These are phyloP conservation scores for Drosophila oshimai DNA, from an alignment of 1,140 invertebrate species.

Conservation along the genomic window DNA sequence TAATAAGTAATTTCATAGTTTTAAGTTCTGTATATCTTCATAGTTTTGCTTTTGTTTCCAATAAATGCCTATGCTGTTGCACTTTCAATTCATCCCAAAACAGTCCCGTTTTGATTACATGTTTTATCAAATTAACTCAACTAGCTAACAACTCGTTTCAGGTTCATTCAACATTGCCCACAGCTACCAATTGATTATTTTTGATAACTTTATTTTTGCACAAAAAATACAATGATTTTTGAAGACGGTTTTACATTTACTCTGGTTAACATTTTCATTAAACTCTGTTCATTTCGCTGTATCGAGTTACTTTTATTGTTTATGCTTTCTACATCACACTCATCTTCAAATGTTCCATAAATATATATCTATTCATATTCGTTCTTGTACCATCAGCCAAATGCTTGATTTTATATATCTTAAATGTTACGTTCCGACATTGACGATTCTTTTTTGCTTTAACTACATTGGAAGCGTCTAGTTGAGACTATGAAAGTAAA, in stretches of 20 bases:
- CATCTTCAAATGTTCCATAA: constrained; percentile 44
- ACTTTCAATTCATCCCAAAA: constrained; percentile 56
- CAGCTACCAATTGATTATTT: constrained; percentile 35
- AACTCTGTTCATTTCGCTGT: constrained; percentile 70
- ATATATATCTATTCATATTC: constrained; percentile 59
- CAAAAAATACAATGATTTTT: constrained; percentile 47
- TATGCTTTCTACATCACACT: constrained; percentile 52
- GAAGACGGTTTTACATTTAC: constrained; percentile 67
- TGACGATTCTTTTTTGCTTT: constrained; percentile 34
- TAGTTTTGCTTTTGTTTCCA: constrained; percentile 42
- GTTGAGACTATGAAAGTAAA: constrained; percentile 26
- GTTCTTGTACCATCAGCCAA: constrained; percentile 56
- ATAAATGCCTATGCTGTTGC: constrained; percentile 73
- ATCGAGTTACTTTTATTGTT: constrained; percentile 78
- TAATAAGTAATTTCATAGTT: constrained; percentile 41
- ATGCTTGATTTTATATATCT: constrained; percentile 27
- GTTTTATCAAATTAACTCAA: constrained; percentile 42
- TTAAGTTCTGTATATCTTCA: constrained; percentile 33
- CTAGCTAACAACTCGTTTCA: constrained; percentile 62
- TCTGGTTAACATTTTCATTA: constrained; percentile 41
- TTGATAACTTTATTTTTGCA: constrained; percentile 22
- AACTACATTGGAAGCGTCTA: constrained; percentile 57
- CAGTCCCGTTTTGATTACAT: constrained; percentile 38
- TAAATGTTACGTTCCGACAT: constrained; percentile 39
- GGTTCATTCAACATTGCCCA: constrained; percentile 55